Base-by-base conservation (phyloP, 2,113 vertebrate genomes). In the Gambusia affinis region DNA sequence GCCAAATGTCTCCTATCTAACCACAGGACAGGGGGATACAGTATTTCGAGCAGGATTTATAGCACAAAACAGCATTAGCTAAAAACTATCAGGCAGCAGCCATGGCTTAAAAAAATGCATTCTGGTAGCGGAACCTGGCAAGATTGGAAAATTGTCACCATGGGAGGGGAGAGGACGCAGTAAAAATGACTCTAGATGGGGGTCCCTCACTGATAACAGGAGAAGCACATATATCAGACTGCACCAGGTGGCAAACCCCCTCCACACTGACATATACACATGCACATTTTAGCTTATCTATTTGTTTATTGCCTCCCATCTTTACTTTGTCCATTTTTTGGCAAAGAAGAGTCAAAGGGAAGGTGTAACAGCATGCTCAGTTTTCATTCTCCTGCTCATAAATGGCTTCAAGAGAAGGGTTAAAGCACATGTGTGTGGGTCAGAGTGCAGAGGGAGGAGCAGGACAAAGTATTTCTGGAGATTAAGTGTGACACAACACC, bases 321-420 rank as follows among this genome's bases (percentile, higher is more conserved):
- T 95, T 95, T 94, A 95, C 88, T 90, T 93, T 95, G 95, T 96
- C 94, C 95, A 96, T 94, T 95, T 95, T 95, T 93, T 94, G 94
- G 77, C 83, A 73, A 57, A 63, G n/a, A 44, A 93, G 94, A 95
- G 95, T 96, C 95, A 96, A 96, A 96, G 94, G 93, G 94, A 95
- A 95, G 93, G 93, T 92, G 42, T 70, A 47, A 54, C 61, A 15
- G 70, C 27, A 35, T 91, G 85, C 86, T 95, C 94, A 96, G 96
- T 95, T 96, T 95, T 96, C 95, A 97, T 97, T 97, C 95, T 96
- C 94, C 96, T 90, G 93, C 95, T 95, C 95, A 95, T 94, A 95
- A 95, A 96, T 95, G 93, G 94, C 96, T 96, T 97, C 94, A 33
- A 12, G 42, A 47, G 60, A 51, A 67, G 19, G 27, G 37, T 19